A percentile compares a stretch with the other conserved stretches of the same genome.
Evolutionary conservation across 2,888 invertebrate species (phyloP).

Genomic region (Melieria omissa): DNA sequence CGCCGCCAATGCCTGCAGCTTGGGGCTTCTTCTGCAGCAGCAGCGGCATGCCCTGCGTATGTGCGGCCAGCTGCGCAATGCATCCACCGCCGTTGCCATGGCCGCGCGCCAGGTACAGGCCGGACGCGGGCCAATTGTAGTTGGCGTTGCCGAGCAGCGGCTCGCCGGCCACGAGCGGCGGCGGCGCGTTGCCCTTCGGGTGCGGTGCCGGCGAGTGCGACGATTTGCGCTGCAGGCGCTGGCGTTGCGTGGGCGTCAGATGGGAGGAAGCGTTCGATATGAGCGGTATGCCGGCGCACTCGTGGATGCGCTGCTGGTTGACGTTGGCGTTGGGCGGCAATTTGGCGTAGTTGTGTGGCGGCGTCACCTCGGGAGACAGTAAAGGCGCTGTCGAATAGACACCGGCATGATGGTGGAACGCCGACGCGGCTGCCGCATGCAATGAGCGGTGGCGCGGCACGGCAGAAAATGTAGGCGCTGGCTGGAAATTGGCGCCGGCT

Average conservation of each 20-base stretch:
- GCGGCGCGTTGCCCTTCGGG: conserved; percentile 1
- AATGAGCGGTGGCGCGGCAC: background rate
- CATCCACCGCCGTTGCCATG: conserved; percentile 7
- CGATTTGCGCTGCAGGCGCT: conserved; percentile 59
- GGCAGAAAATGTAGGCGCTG: no score
- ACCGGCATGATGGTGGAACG: background rate
- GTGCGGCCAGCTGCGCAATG: conserved; percentile 75
- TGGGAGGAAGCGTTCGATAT: conserved; percentile 80
- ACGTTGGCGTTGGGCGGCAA: conserved; percentile 49
- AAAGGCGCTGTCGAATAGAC: conserved; percentile 29
- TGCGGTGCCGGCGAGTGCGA: conserved; percentile 42
- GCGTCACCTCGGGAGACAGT: conserved; percentile 21
- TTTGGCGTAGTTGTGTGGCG: conserved; percentile 52
- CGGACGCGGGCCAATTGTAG: background rate
- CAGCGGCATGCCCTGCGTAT: conserved; percentile 87
- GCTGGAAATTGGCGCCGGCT: no score
- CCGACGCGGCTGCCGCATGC: background rate
- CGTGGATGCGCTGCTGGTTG: conserved; percentile 68
- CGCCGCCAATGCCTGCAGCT: background rate
- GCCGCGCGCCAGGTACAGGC: background rate
- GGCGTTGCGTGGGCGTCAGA: conserved; percentile 61
- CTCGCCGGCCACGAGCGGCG: conserved; percentile 18
- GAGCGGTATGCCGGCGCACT: conserved; percentile 84
- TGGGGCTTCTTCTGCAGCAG: conserved; percentile 68
- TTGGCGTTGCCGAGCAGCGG: background rate